Conservation (phyloP, 2,888 invertebrate species). For the Ormyrus rosae region DNA sequence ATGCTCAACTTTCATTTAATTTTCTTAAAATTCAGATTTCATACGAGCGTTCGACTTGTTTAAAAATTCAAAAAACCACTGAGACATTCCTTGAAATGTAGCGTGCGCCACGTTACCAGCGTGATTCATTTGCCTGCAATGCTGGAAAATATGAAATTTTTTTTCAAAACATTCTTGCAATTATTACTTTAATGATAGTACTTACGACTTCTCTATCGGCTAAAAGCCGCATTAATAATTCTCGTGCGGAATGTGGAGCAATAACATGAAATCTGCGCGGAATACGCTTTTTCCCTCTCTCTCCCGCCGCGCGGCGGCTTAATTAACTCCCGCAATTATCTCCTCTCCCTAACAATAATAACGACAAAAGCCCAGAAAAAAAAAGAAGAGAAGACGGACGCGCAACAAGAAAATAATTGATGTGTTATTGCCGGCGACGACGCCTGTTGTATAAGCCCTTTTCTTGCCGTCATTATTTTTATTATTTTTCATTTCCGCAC, state of each 20-base stretch:
- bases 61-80: too few relatives aligned
- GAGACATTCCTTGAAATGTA: too few relatives aligned
- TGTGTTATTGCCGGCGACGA: conserved; percentile 7
- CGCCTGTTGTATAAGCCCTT: neutral
- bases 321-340: conserved; percentile 44
- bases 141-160: conserved; percentile 9
- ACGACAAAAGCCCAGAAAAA: neutral
- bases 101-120: neutral
- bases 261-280: conserved; percentile 21
- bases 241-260: conserved; percentile 6
- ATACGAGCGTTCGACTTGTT: too few relatives aligned
- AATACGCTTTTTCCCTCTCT: neutral
- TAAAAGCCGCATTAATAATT: conserved; percentile 20
- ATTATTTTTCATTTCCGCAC: conserved; percentile 27
- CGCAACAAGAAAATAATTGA: conserved; percentile 37
- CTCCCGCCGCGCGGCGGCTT: neutral
- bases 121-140: conserved; percentile 1
- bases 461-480: conserved; percentile 9
- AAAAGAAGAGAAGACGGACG: neutral
- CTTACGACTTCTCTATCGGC: neutral
- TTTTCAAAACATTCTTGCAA: neutral
- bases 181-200: conserved; percentile 15
- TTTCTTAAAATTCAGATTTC: too few relatives aligned
- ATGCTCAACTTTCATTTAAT: too few relatives aligned
- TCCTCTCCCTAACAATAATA: conserved; percentile 15